Percentiles rank a stretch among this genome's conserved stretches.
These are phyloP conservation scores for Danaus plexippus DNA, from an alignment of 1,140 invertebrate species.

Conservation along the genomic window DNA sequence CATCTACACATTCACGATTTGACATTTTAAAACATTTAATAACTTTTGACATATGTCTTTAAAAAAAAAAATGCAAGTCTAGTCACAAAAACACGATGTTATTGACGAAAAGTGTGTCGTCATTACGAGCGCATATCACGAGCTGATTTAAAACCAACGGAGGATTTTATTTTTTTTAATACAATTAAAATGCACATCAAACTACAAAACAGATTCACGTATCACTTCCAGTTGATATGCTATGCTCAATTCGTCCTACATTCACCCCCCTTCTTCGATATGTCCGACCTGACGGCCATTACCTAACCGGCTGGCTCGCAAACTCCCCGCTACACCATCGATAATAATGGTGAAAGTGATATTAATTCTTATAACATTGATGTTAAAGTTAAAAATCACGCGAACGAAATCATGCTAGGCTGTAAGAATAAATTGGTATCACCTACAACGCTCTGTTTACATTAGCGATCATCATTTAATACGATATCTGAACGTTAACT, in stretches of 20 bases:
- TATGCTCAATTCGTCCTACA: constrained; percentile 55
- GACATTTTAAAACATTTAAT: too few species aligned
- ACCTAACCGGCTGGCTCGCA: constrained; percentile 58
- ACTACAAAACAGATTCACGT: constrained; percentile 16
- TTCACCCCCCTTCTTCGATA: constrained; percentile 61
- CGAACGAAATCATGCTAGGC: constrained; percentile 17
- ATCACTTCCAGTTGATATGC: constrained; percentile 24
- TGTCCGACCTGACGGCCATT: constrained; percentile 55
- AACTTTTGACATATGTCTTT: too few species aligned
- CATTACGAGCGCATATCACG: too few species aligned
- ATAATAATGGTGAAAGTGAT: constrained; percentile 18
- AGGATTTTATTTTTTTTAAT: too few species aligned
- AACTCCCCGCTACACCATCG: constrained; percentile 42
- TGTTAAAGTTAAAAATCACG: constrained; percentile 36
- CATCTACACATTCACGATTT: too few species aligned
- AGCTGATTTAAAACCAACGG: too few species aligned
- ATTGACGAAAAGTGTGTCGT: too few species aligned
- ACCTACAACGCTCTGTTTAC: constrained; percentile 55
- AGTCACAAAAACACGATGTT: too few species aligned
- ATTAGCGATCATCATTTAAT: constrained; percentile 60
- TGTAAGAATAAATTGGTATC: constrained; percentile 41
- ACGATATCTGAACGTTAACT: constrained; percentile 46
- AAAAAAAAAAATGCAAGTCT: too few species aligned
- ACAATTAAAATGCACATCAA: constrained; percentile 15
- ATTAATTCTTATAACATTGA: constrained; percentile 23